Conservation (phyloP, 2,888 invertebrate genomes). For the Caenorhabditis afra region DNA sequence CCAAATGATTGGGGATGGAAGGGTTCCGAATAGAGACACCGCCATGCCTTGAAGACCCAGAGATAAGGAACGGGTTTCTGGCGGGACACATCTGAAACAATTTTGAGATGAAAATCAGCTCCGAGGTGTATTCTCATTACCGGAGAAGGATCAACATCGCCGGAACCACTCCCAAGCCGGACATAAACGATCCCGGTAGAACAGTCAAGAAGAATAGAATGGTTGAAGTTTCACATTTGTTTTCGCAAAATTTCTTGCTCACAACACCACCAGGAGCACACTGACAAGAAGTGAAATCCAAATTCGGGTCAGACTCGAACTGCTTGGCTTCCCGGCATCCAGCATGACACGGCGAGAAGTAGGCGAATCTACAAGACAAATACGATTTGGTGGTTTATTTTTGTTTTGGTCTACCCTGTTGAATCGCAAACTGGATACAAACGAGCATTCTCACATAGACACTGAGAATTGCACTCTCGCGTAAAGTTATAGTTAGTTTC, state of each 20-base stretch:
- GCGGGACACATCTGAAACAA: slow-evolving; percentile 76
- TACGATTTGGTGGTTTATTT: neutral
- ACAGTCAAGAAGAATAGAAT: slow-evolving; percentile 77
- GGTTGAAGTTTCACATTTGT: slow-evolving; percentile 72
- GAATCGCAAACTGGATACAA: slow-evolving; percentile 81
- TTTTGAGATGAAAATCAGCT: too few species aligned
- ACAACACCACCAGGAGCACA: slow-evolving; percentile 73
- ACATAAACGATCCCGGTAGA: slow-evolving; percentile 74
- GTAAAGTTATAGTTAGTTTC: slow-evolving; percentile 76
- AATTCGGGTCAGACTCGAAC: slow-evolving; percentile 21
- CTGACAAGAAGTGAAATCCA: slow-evolving; percentile 76
- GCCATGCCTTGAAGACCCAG: slow-evolving; percentile 79
- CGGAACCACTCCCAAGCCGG: slow-evolving; percentile 75
- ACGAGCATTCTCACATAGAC: slow-evolving; percentile 79
- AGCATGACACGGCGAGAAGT: slow-evolving; percentile 81
- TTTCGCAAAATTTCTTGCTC: slow-evolving; percentile 75
- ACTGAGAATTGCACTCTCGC: slow-evolving; percentile 79
- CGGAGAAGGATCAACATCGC: slow-evolving; percentile 71
- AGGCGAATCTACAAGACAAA: slow-evolving; percentile 67
- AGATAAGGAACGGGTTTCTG: slow-evolving; percentile 74
- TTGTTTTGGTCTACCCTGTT: slow-evolving; percentile 62
- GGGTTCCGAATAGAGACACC: slow-evolving; percentile 77
- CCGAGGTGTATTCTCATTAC: slow-evolving; percentile 26
- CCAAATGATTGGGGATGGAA: slow-evolving; percentile 81
- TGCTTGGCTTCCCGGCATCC: slow-evolving; percentile 76